These are phyloP conservation scores for Heloderma charlesbogerti DNA, from an alignment of 2,113 vertebrate genomes.

Conservation along the genomic window DNA sequence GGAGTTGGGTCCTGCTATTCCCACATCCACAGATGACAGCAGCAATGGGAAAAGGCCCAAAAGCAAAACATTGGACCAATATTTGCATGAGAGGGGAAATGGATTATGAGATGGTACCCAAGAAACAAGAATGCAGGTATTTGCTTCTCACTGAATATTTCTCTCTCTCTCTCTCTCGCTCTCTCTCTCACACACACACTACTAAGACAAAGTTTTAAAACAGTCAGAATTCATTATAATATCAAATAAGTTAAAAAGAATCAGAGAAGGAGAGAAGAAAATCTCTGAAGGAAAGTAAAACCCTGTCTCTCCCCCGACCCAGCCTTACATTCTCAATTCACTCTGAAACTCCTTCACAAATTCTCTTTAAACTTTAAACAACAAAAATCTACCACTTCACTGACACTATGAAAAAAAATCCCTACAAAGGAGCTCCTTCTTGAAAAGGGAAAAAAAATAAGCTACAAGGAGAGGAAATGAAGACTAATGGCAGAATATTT, in stretches of 20 bases:
- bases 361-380: slow-evolving; percentile 62
- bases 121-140: slow-evolving; percentile 33
- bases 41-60: not conserved
- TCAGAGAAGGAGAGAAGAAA: slow-evolving; percentile 46
- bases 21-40: not conserved
- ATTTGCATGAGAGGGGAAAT: not conserved
- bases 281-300: slow-evolving; percentile 31
- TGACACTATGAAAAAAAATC: slow-evolving; percentile 64
- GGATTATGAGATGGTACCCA: slow-evolving; percentile 15
- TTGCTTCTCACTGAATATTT: slow-evolving; percentile 50
- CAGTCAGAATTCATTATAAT: slow-evolving; percentile 61
- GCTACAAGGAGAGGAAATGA: slow-evolving; percentile 49
- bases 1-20: not conserved
- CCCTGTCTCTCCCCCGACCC: not conserved
- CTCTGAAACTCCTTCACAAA: slow-evolving; percentile 69
- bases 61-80: not conserved
- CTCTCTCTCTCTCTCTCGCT: not conserved
- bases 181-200: slow-evolving; percentile 19
- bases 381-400: slow-evolving; percentile 68
- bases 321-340: slow-evolving; percentile 56
- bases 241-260: slow-evolving; percentile 55
- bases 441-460: slow-evolving; percentile 42
- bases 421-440: slow-evolving; percentile 52
- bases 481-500: slow-evolving; percentile 46
- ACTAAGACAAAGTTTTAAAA: slow-evolving; percentile 60